phyloP scores from a whole-genome alignment of 1,140 invertebrate species.

The Holcopasites calliopsidis region DNA sequence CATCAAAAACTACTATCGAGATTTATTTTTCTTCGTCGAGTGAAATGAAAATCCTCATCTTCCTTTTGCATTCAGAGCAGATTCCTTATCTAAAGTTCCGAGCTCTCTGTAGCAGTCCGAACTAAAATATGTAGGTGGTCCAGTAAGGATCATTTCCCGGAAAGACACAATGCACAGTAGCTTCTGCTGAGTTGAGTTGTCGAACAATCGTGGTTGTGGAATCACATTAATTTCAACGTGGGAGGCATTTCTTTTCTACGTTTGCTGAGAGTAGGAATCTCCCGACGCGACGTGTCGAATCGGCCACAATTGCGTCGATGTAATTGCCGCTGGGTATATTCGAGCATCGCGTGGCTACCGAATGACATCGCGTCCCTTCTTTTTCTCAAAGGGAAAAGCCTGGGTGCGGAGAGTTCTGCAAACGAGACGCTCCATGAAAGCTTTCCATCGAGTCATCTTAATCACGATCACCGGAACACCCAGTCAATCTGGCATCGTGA shows the following conservation, averaged over 20 bases:
- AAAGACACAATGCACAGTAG: constrained; percentile 23
- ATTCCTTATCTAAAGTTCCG: neutral
- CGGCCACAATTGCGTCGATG: neutral
- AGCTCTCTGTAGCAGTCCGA: neutral
- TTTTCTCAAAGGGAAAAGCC: neutral
- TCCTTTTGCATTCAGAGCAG: neutral
- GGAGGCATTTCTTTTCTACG: neutral
- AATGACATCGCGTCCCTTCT: constrained; percentile 8
- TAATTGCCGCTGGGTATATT: neutral
- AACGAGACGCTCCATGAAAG: constrained; percentile 23
- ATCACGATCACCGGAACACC: constrained; percentile 16
- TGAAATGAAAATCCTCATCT: no score
- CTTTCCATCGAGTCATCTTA: constrained; percentile 32
- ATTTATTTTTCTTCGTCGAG: no score
- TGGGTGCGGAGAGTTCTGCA: neutral
- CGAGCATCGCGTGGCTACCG: constrained; percentile 9
- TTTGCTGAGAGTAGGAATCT: neutral
- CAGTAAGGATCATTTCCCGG: neutral
- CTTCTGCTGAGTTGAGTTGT: neutral
- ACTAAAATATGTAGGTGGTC: constrained; percentile 44
- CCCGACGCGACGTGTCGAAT: constrained; percentile 36
- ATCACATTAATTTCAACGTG: constrained; percentile 24
- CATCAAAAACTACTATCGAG: no score
- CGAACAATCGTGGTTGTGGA: neutral
- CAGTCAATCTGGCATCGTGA: constrained; percentile 28